These are phyloP conservation scores for Samia ricini DNA, from an alignment of 1,140 invertebrate genomes.

Conservation along the genomic window DNA sequence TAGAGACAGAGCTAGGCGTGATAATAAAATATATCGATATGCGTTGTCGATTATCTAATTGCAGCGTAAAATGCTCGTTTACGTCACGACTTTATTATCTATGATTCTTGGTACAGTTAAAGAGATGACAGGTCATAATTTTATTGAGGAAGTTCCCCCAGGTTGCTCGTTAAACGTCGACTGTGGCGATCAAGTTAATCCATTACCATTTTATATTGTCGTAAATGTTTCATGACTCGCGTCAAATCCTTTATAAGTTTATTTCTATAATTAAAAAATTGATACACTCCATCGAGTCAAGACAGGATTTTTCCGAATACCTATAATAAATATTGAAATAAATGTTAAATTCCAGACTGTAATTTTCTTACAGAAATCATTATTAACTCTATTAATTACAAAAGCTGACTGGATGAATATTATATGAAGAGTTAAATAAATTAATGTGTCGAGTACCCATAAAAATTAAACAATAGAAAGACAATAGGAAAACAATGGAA, in stretches of 20 bases:
- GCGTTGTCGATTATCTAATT: not conserved
- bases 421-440: too few species aligned
- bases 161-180: slow-evolving; percentile 63
- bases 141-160: slow-evolving; percentile 72
- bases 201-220: slow-evolving; percentile 72
- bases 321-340: not conserved
- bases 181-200: slow-evolving; percentile 66
- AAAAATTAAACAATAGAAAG: too few species aligned
- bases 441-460: too few species aligned
- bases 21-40: not conserved
- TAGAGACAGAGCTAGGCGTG: too few species aligned
- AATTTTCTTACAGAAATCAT: not conserved
- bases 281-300: slow-evolving; percentile 17
- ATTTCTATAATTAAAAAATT: slow-evolving; percentile 39
- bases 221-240: slow-evolving; percentile 67
- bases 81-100: not conserved
- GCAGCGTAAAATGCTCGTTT: not conserved
- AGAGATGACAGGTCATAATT: slow-evolving; percentile 56
- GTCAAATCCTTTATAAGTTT: slow-evolving; percentile 55
- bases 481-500: too few species aligned
- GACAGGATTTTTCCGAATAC: not conserved
- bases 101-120: slow-evolving; percentile 9
- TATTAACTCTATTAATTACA: too few species aligned
- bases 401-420: too few species aligned
- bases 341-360: not conserved